These are phyloP conservation scores for Papilio machaon DNA, from an alignment of 1,140 invertebrate species.

Conservation along the genomic window DNA sequence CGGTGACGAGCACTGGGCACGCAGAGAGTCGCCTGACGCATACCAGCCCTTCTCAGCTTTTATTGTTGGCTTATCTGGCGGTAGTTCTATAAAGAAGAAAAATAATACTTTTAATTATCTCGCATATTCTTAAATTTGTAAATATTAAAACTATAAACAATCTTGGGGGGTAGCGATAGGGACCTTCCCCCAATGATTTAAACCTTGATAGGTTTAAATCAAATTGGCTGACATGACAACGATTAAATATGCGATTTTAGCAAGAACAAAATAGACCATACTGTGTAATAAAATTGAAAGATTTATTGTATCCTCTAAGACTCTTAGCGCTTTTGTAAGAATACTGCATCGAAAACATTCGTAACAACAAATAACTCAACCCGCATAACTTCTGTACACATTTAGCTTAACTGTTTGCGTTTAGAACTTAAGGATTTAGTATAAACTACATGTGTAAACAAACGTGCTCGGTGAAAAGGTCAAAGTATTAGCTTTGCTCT, in stretches of 20 bases:
- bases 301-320: too few species aligned
- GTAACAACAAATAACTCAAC: constrained; percentile 22
- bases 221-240: too few species aligned
- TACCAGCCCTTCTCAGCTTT: constrained; percentile 80
- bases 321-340: not conserved
- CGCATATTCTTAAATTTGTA: too few species aligned
- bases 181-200: too few species aligned
- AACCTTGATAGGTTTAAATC: too few species aligned
- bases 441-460: constrained; percentile 46
- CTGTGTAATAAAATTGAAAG: too few species aligned
- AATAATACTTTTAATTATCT: not conserved
- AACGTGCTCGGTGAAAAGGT: constrained; percentile 46
- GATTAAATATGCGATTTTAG: too few species aligned
- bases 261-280: too few species aligned
- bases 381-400: constrained; percentile 29
- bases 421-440: constrained; percentile 35
- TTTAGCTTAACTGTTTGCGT: constrained; percentile 24
- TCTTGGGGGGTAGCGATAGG: too few species aligned
- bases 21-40: constrained; percentile 78
- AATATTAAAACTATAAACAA: too few species aligned
- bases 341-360: constrained; percentile 11
- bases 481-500: constrained; percentile 45
- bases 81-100: constrained; percentile 71
- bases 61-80: constrained; percentile 76
- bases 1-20: constrained; percentile 82